These are phyloP conservation scores for Stegostoma tigrinum DNA, from an alignment of 2,113 vertebrate species.

Conservation along the genomic window DNA sequence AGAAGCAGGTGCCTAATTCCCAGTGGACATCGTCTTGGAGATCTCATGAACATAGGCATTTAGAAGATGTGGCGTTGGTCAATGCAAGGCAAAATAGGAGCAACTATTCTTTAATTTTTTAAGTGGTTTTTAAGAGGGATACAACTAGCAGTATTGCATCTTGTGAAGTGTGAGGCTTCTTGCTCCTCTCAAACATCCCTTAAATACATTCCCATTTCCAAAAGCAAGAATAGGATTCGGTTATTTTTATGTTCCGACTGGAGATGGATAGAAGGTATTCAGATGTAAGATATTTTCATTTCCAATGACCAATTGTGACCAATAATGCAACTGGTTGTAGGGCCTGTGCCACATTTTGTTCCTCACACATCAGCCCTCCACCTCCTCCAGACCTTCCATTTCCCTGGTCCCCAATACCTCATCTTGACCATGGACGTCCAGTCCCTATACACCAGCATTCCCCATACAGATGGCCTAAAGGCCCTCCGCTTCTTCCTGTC, in stretches of 20 bases:
- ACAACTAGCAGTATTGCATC: neutral
- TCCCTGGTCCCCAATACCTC: too few species aligned
- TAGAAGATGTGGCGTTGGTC: neutral
- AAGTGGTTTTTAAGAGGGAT: neutral
- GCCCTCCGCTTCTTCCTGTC: too few species aligned
- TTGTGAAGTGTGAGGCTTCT: neutral
- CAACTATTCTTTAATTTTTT: neutral
- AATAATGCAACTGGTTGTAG: neutral
- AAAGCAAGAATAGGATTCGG: neutral
- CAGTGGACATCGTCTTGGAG: neutral
- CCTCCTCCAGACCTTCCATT: too few species aligned
- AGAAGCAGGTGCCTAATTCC: too few species aligned
- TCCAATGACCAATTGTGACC: too few species aligned
- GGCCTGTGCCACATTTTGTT: too few species aligned
- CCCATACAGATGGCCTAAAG: too few species aligned
- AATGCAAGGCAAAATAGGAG: neutral
- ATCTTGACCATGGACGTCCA: too few species aligned
- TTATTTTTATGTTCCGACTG: neutral
- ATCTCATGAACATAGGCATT: neutral
- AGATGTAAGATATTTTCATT: too few species aligned
- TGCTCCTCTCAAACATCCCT: neutral
- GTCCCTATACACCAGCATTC: too few species aligned
- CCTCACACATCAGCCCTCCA: too few species aligned
- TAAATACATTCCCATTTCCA: neutral
- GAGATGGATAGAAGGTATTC: too few species aligned